Evolutionary conservation across 2,888 invertebrate species (phyloP).

Genomic region (Dryomyza anilis): DNA sequence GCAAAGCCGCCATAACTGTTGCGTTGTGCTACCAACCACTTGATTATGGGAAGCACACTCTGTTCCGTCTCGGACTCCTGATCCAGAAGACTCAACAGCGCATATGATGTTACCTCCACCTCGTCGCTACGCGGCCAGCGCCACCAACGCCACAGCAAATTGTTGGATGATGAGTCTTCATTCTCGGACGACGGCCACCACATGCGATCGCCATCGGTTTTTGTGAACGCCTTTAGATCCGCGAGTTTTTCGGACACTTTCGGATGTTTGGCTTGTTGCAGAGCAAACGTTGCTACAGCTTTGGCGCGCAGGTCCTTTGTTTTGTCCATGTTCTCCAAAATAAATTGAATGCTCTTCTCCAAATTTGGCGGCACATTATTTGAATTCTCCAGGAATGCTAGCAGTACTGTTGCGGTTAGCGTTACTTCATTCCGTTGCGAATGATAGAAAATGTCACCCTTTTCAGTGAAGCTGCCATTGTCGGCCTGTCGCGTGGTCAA

Average conservation of each 20-base stretch:
- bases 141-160: slow-evolving; percentile 46
- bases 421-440: slow-evolving; percentile 71
- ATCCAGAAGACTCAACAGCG: slow-evolving; percentile 50
- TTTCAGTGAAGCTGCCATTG: slow-evolving; percentile 81
- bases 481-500: slow-evolving; percentile 70
- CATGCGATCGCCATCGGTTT: slow-evolving; percentile 67
- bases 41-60: slow-evolving; percentile 63
- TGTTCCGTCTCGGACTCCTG: slow-evolving; percentile 45
- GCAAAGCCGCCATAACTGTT: slow-evolving; percentile 74
- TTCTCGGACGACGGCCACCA: slow-evolving; percentile 79
- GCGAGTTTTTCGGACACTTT: slow-evolving; percentile 63
- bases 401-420: slow-evolving; percentile 76
- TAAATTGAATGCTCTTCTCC: slow-evolving; percentile 77
- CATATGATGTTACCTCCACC: slow-evolving; percentile 52
- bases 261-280: slow-evolving; percentile 76
- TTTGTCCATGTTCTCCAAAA: slow-evolving; percentile 71
- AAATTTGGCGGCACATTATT: slow-evolving; percentile 59
- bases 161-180: slow-evolving; percentile 46
- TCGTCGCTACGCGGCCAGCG: slow-evolving; percentile 60
- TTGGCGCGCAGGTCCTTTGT: slow-evolving; percentile 74
- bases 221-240: slow-evolving; percentile 64
- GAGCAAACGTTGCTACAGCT: slow-evolving; percentile 76
- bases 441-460: slow-evolving; percentile 73
- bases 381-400: slow-evolving; percentile 72
- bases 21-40: slow-evolving; percentile 77